A percentile compares a stretch with the other conserved stretches of the same genome.
Conservation (phyloP, 2,888 invertebrate genomes). For the Parnassius apollo region DNA sequence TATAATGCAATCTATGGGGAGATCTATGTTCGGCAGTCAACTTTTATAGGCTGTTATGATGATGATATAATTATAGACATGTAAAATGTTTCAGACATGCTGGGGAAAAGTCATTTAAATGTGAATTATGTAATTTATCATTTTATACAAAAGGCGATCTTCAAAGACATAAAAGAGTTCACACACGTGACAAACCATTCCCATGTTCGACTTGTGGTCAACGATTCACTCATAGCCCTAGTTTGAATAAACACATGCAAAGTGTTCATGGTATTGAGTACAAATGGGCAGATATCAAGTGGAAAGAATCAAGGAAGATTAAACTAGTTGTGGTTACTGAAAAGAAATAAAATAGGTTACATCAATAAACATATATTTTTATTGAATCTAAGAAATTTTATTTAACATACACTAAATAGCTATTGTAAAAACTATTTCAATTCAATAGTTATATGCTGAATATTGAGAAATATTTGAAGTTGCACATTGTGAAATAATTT, state of each 20-base stretch:
- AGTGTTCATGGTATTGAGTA: slow-evolving; percentile 63
- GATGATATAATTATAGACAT: too few relatives aligned
- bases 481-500: slow-evolving; percentile 9
- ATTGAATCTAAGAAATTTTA: slow-evolving; percentile 15
- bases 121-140: slow-evolving; percentile 54
- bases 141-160: slow-evolving; percentile 66
- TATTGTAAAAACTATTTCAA: slow-evolving; percentile 5
- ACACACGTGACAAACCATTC: slow-evolving; percentile 68
- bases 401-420: slow-evolving; percentile 10
- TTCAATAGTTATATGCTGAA: slow-evolving; percentile 1
- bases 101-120: slow-evolving; percentile 65
- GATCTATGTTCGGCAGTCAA: too few relatives aligned
- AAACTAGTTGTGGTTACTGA: slow-evolving; percentile 34
- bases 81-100: slow-evolving; percentile 47
- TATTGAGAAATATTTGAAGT: slow-evolving; percentile 17
- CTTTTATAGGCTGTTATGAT: too few relatives aligned
- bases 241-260: slow-evolving; percentile 72
- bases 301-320: slow-evolving; percentile 31
- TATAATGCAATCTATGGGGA: too few relatives aligned
- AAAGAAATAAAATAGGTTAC: slow-evolving; percentile 33
- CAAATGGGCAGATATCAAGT: slow-evolving; percentile 60
- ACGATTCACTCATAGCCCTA: slow-evolving; percentile 65
- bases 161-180: slow-evolving; percentile 61
- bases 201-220: slow-evolving; percentile 64
- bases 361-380: slow-evolving; percentile 10